Base-by-base conservation (phyloP, 2,113 vertebrate species). In the Pithys albifrons region DNA sequence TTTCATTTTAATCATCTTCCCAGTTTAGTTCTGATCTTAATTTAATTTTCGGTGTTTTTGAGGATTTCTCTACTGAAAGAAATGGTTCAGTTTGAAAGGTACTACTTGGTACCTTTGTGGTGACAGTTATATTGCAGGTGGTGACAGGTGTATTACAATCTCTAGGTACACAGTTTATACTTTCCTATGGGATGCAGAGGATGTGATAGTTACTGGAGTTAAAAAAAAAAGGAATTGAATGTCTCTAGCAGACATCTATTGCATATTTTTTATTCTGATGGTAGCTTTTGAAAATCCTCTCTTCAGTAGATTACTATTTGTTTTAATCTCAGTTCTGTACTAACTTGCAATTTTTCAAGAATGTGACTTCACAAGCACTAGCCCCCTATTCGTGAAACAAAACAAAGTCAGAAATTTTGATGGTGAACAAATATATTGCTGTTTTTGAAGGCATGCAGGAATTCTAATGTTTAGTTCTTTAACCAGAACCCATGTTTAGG, bases 21-120 rank as follows among this genome's bases (percentile, higher is more conserved):
- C 94, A 88, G 61, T 86, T 96, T 94, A 89, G 25, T 89, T 96
- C 58, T 90, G 58, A 91, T 83, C 74, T 91, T 51, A 83, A 85
- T 95, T 93, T 82, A 81, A 85, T 51, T 35, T 69, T 52, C 14
- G 37, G 20, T 88, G 43, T 48, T 58, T 81, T 81, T 31, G 72
- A 33, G 14, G 20, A 39, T 77, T 95, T 96, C 76, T 95, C 43
- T 81, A 33, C 45, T 35, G 39, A 71, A 54, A 78, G 23, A 20
- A 77, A 15, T 55, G 27, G 52, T 91, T 37, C 25, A 4, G 15
- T 86, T 92, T 65, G 49, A 93, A 64, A 54, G 8, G 11, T 9
- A 39, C 15, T 37, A 28, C 41, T 79, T 86, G 11, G 27, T 31
- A 48, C 17, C 9, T 74, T 70, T 61, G 57, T 0, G 1, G 51